phyloP scores from a whole-genome alignment of 1,140 invertebrate genomes.

The Pogonus chalceus region DNA sequence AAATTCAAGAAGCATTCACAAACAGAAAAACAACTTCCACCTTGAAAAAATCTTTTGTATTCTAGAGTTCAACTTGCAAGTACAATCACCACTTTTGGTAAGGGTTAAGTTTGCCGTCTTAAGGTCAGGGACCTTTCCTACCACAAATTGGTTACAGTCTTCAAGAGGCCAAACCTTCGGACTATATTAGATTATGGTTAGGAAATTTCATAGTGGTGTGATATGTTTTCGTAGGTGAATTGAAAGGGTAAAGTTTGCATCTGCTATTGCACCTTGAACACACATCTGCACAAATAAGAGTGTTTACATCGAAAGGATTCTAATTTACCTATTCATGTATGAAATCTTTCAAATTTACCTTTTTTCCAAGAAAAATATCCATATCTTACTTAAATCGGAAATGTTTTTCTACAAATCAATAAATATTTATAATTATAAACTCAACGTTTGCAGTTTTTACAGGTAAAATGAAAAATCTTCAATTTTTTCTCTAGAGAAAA shows the following conservation, averaged over 20 bases:
- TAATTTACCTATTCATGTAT: neutral
- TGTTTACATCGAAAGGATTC: neutral
- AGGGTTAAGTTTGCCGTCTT: neutral
- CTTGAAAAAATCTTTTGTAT: neutral
- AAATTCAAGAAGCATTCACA: no score
- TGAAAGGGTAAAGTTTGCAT: neutral
- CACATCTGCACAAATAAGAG: neutral
- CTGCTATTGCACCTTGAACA: neutral
- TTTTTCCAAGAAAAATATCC: no score
- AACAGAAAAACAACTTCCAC: no score
- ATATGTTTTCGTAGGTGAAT: neutral
- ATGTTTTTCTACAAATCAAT: no score
- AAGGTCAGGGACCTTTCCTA: neutral
- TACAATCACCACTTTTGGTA: neutral
- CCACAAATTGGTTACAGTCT: neutral
- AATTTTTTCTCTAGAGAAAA: no score
- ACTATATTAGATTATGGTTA: neutral
- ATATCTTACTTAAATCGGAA: no score
- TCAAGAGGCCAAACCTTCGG: neutral
- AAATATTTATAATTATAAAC: neutral
- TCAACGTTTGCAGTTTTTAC: neutral
- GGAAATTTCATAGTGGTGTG: neutral
- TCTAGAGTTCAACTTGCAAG: no score
- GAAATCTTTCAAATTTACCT: no score
- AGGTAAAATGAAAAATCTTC: no score